Conservation (phyloP, 2,113 vertebrate species). For the Oryzias celebensis region DNA sequence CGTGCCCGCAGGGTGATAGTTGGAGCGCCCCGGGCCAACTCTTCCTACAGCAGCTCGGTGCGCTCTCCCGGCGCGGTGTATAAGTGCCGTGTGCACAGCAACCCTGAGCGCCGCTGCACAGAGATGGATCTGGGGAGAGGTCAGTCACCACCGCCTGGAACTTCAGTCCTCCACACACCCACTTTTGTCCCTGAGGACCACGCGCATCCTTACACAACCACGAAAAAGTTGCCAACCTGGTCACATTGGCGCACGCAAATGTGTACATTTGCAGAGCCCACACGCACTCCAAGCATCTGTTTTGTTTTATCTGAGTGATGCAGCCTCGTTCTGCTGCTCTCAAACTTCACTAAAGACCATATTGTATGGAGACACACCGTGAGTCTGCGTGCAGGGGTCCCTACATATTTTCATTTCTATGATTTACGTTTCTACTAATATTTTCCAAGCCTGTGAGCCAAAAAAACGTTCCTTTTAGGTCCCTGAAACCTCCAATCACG, state of each 20-base stretch:
- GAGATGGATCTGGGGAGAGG: slow-evolving; percentile 97
- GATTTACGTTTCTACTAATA: slow-evolving; percentile 74
- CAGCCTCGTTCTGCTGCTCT: slow-evolving; percentile 35
- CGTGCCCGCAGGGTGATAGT: slow-evolving; percentile 87
- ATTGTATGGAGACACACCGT: slow-evolving; percentile 14
- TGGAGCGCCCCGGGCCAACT: slow-evolving; percentile 92
- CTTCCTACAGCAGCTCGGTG: slow-evolving; percentile 88
- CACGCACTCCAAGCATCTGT: slow-evolving; percentile 56
- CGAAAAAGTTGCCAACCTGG: not conserved
- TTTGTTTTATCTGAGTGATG: slow-evolving; percentile 69
- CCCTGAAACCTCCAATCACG: not conserved
- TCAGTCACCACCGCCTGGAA: slow-evolving; percentile 66
- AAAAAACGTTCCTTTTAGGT: slow-evolving; percentile 18
- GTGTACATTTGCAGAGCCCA: slow-evolving; percentile 22
- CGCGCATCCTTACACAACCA: slow-evolving; percentile 1
- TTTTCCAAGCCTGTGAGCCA: slow-evolving; percentile 73
- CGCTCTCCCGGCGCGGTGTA: slow-evolving; percentile 91
- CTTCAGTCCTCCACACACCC: slow-evolving; percentile 3
- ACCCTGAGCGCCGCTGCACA: slow-evolving; percentile 93
- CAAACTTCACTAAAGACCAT: slow-evolving; percentile 15
- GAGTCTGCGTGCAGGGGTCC: slow-evolving; percentile 47
- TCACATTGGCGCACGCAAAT: not conserved
- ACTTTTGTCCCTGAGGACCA: not conserved
- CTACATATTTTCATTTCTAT: slow-evolving; percentile 71
- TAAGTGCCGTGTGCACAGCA: slow-evolving; percentile 95